Conservation (phyloP, 2,888 invertebrate genomes). For the Thysanoteuthis rhombus region DNA sequence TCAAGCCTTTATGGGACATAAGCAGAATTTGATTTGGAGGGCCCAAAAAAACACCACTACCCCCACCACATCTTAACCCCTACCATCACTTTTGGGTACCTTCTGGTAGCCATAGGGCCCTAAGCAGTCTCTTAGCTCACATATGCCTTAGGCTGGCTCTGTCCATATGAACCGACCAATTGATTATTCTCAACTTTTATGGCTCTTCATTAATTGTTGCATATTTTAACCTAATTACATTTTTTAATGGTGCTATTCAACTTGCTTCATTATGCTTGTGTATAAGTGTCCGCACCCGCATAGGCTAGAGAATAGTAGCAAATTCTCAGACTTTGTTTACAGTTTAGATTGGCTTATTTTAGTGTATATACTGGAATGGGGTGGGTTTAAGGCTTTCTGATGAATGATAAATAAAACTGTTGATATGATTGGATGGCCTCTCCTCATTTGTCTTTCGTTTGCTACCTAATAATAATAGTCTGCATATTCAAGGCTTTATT, state of each 20-base stretch:
- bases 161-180: no score
- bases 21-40: no score
- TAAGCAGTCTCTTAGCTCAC: no score
- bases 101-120: no score
- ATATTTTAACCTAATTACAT: background rate
- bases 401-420: background rate
- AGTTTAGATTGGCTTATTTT: background rate
- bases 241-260: background rate
- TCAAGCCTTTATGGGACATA: no score
- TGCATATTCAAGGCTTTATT: background rate
- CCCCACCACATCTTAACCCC: no score
- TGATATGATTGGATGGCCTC: background rate
- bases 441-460: background rate
- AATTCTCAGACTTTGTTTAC: background rate
- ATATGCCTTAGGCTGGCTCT: no score
- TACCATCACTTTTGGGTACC: no score
- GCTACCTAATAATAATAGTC: background rate
- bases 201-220: background rate
- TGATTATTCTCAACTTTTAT: no score
- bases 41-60: no score
- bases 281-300: background rate
- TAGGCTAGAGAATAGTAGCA: background rate
- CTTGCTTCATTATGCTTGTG: background rate
- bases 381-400: background rate
- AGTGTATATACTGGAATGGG: background rate